Evolutionary conservation across 2,113 vertebrate genomes (phyloP).

Genomic region (Aviceda subcristata): DNA sequence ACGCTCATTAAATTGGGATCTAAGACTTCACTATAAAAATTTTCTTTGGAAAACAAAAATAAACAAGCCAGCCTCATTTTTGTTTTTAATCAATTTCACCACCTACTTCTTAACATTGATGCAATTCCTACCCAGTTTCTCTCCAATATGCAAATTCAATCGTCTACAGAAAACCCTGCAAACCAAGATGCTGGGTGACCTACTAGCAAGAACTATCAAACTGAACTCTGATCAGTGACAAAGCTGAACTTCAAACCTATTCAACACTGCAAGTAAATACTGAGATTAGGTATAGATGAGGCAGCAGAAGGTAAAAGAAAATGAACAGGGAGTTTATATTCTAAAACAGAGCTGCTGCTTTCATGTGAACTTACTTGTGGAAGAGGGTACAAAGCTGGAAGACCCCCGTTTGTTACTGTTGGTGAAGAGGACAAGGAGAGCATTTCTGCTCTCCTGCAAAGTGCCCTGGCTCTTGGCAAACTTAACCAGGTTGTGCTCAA

Average conservation of each 20-base stretch:
- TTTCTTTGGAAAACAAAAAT: not conserved
- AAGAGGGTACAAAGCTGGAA: not conserved
- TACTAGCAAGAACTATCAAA: not conserved
- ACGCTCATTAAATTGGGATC: not conserved
- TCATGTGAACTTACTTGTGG: not conserved
- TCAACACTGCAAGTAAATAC: not conserved
- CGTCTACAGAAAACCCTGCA: not conserved
- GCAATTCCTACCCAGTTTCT: not conserved
- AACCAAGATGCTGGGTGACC: not conserved
- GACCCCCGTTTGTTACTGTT: slow-evolving; percentile 64
- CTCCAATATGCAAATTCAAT: not conserved
- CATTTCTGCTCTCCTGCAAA: slow-evolving; percentile 34
- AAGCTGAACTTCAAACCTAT: not conserved
- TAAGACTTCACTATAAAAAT: not conserved
- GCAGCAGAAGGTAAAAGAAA: not conserved
- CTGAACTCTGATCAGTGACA: not conserved
- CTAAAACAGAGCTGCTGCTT: not conserved
- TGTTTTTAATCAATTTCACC: not conserved
- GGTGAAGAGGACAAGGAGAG: slow-evolving; percentile 80
- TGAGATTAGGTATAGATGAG: not conserved
- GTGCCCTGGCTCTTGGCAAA: not conserved
- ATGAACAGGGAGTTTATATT: not conserved
- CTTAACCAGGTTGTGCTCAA: slow-evolving; percentile 39
- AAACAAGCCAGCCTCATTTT: not conserved
- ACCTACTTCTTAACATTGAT: not conserved